These are phyloP conservation scores for Atta colombica DNA, from an alignment of 1,140 invertebrate species.

Conservation along the genomic window DNA sequence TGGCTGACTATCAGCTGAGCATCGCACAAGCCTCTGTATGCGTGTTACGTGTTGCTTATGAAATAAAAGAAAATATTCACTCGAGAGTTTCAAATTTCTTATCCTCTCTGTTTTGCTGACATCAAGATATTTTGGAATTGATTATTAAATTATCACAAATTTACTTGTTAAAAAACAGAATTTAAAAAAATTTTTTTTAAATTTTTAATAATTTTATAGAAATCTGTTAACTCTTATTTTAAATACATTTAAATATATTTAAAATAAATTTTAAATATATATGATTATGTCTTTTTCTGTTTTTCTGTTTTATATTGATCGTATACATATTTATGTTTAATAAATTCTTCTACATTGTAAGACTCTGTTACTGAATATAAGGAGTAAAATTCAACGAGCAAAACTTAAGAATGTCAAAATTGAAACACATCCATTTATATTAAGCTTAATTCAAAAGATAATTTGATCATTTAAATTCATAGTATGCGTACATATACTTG, in stretches of 20 bases:
- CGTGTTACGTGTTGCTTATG: conserved; percentile 85
- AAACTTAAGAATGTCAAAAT: background rate
- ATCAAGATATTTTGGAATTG: background rate
- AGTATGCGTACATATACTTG: background rate
- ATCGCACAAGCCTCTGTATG: conserved; percentile 78
- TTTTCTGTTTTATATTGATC: background rate
- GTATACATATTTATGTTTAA: conserved; percentile 3
- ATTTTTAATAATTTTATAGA: background rate
- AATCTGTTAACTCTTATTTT: background rate
- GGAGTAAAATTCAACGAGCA: background rate
- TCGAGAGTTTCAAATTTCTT: conserved; percentile 15
- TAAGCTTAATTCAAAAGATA: background rate
- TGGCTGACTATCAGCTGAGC: conserved; percentile 52
- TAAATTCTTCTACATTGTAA: background rate
- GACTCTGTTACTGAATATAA: background rate
- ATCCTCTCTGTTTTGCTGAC: no score
- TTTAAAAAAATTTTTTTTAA: background rate
- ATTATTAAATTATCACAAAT: conserved; percentile 4
- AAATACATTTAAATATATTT: background rate
- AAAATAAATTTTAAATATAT: background rate
- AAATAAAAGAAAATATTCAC: conserved; percentile 78
- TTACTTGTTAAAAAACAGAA: background rate
- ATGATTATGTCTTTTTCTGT: background rate
- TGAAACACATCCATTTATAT: background rate
- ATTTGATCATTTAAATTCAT: background rate